Evolutionary conservation across 2,888 invertebrate species (phyloP).

Genomic region (Rosalia funebris): DNA sequence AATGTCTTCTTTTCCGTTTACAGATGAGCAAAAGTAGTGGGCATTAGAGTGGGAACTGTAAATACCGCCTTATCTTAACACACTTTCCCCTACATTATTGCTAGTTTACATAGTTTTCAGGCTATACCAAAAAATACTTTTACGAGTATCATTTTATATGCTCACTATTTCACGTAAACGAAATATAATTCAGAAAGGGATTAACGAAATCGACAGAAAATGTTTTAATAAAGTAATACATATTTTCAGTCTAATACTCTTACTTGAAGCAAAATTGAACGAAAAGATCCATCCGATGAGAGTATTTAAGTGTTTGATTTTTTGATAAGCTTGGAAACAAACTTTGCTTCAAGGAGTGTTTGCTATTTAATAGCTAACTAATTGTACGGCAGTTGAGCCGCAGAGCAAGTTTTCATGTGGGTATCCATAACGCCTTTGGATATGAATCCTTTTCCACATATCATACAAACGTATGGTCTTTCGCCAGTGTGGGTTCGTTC

Average conservation of each 20-base stretch:
- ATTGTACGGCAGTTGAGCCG: slow-evolving; percentile 12
- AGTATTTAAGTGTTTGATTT: background rate
- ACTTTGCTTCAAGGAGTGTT: slow-evolving; percentile 12
- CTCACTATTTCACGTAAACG: background rate
- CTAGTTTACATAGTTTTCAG: background rate
- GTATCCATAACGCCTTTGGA: slow-evolving; percentile 57
- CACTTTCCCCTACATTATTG: slow-evolving; percentile 2
- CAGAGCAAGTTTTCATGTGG: slow-evolving; percentile 54
- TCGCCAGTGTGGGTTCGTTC: slow-evolving; percentile 71
- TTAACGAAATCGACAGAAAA: slow-evolving; percentile 6
- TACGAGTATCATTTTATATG: slow-evolving; percentile 2
- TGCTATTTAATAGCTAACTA: too few species aligned
- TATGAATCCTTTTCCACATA: slow-evolving; percentile 69
- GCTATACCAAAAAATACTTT: slow-evolving; percentile 5
- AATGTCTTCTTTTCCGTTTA: too few species aligned
- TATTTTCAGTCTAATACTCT: slow-evolving; percentile 18
- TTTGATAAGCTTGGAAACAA: background rate
- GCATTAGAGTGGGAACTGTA: too few species aligned
- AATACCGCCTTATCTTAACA: too few species aligned
- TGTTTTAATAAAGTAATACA: slow-evolving; percentile 7
- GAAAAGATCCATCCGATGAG: background rate
- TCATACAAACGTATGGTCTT: slow-evolving; percentile 68
- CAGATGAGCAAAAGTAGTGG: too few species aligned
- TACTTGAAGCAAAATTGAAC: slow-evolving; percentile 15
- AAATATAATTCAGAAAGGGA: slow-evolving; percentile 3